Conservation (phyloP, 1,140 invertebrate species). For the Caenorhabditis tropicalis region DNA sequence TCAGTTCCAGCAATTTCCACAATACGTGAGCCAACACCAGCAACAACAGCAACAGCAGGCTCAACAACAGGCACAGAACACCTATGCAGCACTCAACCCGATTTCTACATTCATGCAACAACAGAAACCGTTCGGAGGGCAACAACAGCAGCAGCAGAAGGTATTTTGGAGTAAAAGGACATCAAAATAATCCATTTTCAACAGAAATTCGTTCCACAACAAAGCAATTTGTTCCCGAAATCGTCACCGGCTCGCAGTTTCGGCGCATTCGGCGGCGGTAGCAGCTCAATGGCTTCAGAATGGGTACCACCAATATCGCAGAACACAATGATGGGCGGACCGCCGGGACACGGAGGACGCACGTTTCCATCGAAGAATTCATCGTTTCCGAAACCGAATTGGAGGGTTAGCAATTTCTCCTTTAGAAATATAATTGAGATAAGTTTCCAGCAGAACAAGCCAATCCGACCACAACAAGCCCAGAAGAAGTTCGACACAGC, state of each 20-base stretch:
- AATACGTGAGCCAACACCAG: not conserved
- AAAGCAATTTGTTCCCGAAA: not conserved
- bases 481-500: constrained; percentile 17
- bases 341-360: not conserved
- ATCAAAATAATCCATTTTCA: not conserved
- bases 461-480: not conserved
- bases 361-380: not conserved
- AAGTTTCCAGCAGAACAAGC: constrained; percentile 26
- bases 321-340: not conserved
- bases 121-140: not conserved
- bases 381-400: not conserved
- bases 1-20: not conserved
- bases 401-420: not conserved
- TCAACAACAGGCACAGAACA: constrained; percentile 14
- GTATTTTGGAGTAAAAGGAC: not conserved
- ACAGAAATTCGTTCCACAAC: not conserved
- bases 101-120: constrained; percentile 15
- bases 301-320: not conserved
- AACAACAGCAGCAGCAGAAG: not conserved
- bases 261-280: not conserved
- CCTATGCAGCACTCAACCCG: not conserved
- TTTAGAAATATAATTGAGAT: no score
- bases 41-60: not conserved
- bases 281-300: not conserved
- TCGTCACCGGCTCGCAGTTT: not conserved